Evolutionary conservation across 92 coral and sea anemone genomes (phyloP), one percentile per base, ranked within the genome.

Genomic region (Montipora capitata): DNA sequence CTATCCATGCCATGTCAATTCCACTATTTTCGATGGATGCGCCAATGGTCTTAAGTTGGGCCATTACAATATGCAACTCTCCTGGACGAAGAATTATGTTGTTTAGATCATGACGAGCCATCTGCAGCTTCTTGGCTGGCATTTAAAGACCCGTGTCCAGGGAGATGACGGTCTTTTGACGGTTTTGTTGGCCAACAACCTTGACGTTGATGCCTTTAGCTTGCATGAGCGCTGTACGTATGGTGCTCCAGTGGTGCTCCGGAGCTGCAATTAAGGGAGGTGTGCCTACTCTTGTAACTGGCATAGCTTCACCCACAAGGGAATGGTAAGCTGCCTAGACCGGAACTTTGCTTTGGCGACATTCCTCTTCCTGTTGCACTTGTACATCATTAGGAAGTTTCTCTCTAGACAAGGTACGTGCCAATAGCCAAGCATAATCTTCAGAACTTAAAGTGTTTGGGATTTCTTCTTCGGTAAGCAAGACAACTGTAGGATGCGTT

Each of bases 311-410:
- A 18, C 51, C 45, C 40, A 89, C 66, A 12, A 92, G 68, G 10
- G 95, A 92, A 72, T 89, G 84, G 71, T 92, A 92, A 62, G 87
- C 93, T 40, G 93, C 84, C 95, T 91, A 92, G 35, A 92, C 84
- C 35, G 93, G 93, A 35, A 91, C 78, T 52, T 83, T 52, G 69
- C 88, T 91, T 56, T 79, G 72, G 58, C 45, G 69, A 73, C 35
- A 58, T 75, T 72, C 80, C 76, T 68, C 81, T 59, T 87, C 75
- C 51, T 39, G 52, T 10, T 11, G 52, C 75, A 5, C 91, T 82
- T 86, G 79, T 40, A 57, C 88, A 77, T 66, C 68, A 17, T 77
- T 13, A n/a, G 66, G 74, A 57, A 7, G 56, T 69, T 73, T 62
- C 18, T 64, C 67, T 76, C 81, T 76, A 63, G 94, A 63, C 72